Evolutionary conservation across 1,140 invertebrate genomes (phyloP), one percentile per base, ranked within the genome.

Genomic region (Drosophila athabasca): DNA sequence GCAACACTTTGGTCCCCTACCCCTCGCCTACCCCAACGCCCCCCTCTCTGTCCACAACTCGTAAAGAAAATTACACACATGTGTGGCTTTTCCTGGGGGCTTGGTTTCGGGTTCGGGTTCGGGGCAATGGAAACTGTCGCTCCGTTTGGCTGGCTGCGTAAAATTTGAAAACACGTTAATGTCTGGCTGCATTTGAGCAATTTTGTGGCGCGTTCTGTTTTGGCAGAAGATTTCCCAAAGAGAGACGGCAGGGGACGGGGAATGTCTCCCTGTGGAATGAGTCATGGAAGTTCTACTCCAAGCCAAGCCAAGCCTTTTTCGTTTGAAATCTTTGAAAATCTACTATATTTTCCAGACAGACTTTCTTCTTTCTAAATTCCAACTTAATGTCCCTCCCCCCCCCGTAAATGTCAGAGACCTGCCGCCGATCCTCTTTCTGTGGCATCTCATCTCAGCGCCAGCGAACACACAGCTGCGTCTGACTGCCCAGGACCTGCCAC

Each of bases 31-130:
- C 19, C 52, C 15, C 13, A 5, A 7, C 2, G 13, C 24, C 11
- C 9, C 55, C 24, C 43, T 26, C 31, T 29, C 19, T 26, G 46
- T 29, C 60, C 52, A 4, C 49, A 6, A 43, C 62, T 78, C 77
- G 78, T 78, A 78, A 85, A 81, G 81, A 81, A 87, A 87, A 85
- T 87, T 87, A 85, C 82, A 75, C 81, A 85, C 82, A 87, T 85
- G 81, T 85, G 82, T 87, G 82, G 81, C 59, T 76, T 72, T 84
- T 79, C 66, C 74, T 61, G 35, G 39, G 59, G 35, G 59, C n/a
- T 45, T n/a, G 41, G 71, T 19, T 44, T 26, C 19, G 15, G 45
- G 35, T 24, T 29, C n/a, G 35, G 29, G 35, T 11, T 4, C 5
- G 31, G 65, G 19, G 22, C 35, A 39, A 13, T 39, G 35, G 22